phyloP scores from a whole-genome alignment of 1,140 invertebrate genomes.

The Leptonema lineaticorne region DNA sequence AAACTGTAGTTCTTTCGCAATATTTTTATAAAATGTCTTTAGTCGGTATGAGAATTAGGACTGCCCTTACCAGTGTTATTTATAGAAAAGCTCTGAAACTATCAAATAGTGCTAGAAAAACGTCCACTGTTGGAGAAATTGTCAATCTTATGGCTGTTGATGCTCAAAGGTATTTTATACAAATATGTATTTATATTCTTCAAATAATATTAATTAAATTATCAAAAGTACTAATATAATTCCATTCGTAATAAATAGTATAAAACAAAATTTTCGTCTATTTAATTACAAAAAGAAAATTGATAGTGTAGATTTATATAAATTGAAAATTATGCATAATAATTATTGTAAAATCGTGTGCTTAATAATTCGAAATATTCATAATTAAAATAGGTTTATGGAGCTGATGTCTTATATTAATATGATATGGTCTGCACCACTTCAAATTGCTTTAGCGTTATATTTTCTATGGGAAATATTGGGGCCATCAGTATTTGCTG shows the following conservation, averaged over 20 bases:
- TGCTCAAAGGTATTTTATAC: slow-evolving; percentile 57
- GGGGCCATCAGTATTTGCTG: slow-evolving; percentile 84
- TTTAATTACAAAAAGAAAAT: background rate
- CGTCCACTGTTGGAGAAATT: slow-evolving; percentile 87
- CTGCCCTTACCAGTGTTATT: slow-evolving; percentile 88
- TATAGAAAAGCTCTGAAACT: slow-evolving; percentile 86
- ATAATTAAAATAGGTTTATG: slow-evolving; percentile 65
- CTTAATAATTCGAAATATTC: background rate
- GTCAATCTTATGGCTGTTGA: slow-evolving; percentile 94
- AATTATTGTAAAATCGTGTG: background rate
- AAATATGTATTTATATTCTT: background rate
- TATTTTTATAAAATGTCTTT: slow-evolving; percentile 91
- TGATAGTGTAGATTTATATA: background rate
- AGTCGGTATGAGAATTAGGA: slow-evolving; percentile 88
- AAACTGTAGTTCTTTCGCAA: slow-evolving; percentile 87
- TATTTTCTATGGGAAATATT: slow-evolving; percentile 88
- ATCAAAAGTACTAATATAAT: background rate
- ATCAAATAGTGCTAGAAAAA: slow-evolving; percentile 76
- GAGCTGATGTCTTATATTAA: slow-evolving; percentile 89
- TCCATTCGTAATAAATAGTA: no score
- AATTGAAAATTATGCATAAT: no score
- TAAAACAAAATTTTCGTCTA: background rate
- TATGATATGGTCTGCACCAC: slow-evolving; percentile 95
- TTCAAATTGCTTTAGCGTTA: slow-evolving; percentile 85
- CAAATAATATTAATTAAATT: slow-evolving; percentile 53